Base-by-base conservation (phyloP, 2,888 invertebrate genomes). In the Horisme vitalbata region DNA sequence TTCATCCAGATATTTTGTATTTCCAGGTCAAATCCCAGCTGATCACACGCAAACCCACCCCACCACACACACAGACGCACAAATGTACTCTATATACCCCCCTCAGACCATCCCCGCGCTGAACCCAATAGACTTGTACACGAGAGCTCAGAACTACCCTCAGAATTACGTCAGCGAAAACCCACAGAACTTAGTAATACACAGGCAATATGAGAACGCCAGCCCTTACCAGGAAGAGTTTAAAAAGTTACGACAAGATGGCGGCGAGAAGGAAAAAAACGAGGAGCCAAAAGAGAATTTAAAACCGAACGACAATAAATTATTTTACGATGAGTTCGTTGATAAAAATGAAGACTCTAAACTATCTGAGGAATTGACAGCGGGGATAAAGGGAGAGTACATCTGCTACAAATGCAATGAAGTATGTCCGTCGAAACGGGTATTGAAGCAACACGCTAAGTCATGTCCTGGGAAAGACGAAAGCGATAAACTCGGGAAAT, bases 361-460 rank as follows among this genome's bases (percentile, higher is more conserved):
- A 57, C 50, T 78, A 0, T 39, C 59, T 0, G 82, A 81, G 1
- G 86, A 85, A 12, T 45, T 79, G 3, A 64, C 74, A 0, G 62
- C 79, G 63, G 84, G 71, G 50, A 85, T 87, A 0, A 85, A 82
- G 57, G 88, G 88, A 0, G 84, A 87, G 9, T 88, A 87, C 26
- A 38, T 65, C 0, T 89, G 89, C 46, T 87, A 80, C 26, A 85
- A 83, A 38, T 89, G 89, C 18, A 80, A 76, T 10, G 78, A 80
- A 0, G 63, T 83, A 0, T 85, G 84, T 15, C 75, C 87, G 0
- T 81, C 88, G 0, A 88, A 88, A 41, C 55, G 88, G 6, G 70
- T 76, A 0, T 48, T 89, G 30, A 88, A 87, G 33, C 84, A 86
- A 24, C 88, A 88, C 36, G 68, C 81, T 0, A 88, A 86, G 41